Base-by-base conservation (phyloP, 2,888 invertebrate species). In the Sphecodes monilicornis region DNA sequence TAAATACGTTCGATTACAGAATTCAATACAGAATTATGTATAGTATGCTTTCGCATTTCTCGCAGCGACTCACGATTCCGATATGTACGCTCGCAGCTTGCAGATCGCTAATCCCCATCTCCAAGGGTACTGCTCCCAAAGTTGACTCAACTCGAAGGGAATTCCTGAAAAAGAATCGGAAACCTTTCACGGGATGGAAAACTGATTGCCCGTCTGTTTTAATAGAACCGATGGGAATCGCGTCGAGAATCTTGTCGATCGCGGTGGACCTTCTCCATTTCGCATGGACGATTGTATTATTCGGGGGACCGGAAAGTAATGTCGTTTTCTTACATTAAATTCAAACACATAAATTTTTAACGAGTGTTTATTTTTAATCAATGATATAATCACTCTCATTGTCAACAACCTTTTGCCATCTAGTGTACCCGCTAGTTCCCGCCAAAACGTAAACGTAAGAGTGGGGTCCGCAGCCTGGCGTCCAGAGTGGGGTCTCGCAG, bases 71-170 rank as follows among this genome's bases (percentile, higher is more conserved):
- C 94, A 98, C 98, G 97, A 97, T 96, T 98, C 98, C 0, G 98
- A 98, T 79, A 98, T 96, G 68, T 97, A 96, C 0, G 98, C 98
- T 72, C 98, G 95, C 69, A 97, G 95, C 94, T 98, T 97, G 95
- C 98, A 98, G 93, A 98, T 97, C 0, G 96, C 96, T 88, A 97
- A 96, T 1, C 98, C 98, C 84, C 98, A 96, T 82, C 96, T 96
- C 96, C 97, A 98, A 0, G 98, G 98, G 95, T 98, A 98, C 94
- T 98, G 98, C 94, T 98, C 97, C 98, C 98, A 98, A 92, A 97
- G 97, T 3, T 97, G 95, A 57, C 97, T 96, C 76, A 98, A 96
- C 93, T 98, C 98, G 92, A 97, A 97, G 0, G 98, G 98, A 2
- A 98, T 95, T 88, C 98, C 98, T 98, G 96, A 13, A 95, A 87